Base-by-base conservation (phyloP, 2,113 vertebrate genomes). In the Nesogale talazaci region DNA sequence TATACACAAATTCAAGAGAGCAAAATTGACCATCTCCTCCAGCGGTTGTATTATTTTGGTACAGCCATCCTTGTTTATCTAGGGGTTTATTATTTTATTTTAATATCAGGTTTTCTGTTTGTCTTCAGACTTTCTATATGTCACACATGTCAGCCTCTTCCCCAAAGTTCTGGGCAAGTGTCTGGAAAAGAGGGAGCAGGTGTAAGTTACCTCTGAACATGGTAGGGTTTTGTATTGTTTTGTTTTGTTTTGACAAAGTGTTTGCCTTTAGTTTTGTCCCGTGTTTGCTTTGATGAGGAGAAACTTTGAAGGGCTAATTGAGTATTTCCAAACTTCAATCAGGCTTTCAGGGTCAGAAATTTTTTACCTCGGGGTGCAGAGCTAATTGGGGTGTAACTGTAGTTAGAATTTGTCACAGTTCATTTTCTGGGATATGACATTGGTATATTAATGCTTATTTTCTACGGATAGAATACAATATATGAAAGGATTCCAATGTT, bases 221-320 rank as follows among this genome's bases (percentile, higher is more conserved):
- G n/a, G n/a, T n/a, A n/a, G n/a, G n/a, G n/a, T n/a, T n/a, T n/a
- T n/a, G n/a, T n/a, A n/a, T n/a, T n/a, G n/a, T n/a, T n/a, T n/a
- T n/a, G n/a, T n/a, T n/a, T n/a, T n/a, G n/a, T n/a, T n/a, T n/a
- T n/a, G n/a, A n/a, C n/a, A n/a, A n/a, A n/a, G n/a, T n/a, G n/a
- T n/a, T n/a, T n/a, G 59, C 80, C n/a, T 63, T 75, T 19, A 19
- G 22, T n/a, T 92, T 86, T 93, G 72, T 74, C 42, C 40, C 65
- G 94, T 63, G 63, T 77, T 93, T 90, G 82, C 59, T 88, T 67
- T n/a, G 17, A 42, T 80, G 81, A 90, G 79, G 74, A 12, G 70
- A 91, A 46, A 42, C 77, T 82, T 40, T 67, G 74, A 88, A 86
- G 93, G 69, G 59, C 89, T 96, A 95, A 96, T 88, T 93, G 94